A percentile compares a stretch with the other conserved stretches of the same genome.
phyloP scores from a whole-genome alignment of 2,888 invertebrate species.

The Steinernema scapterisci region DNA sequence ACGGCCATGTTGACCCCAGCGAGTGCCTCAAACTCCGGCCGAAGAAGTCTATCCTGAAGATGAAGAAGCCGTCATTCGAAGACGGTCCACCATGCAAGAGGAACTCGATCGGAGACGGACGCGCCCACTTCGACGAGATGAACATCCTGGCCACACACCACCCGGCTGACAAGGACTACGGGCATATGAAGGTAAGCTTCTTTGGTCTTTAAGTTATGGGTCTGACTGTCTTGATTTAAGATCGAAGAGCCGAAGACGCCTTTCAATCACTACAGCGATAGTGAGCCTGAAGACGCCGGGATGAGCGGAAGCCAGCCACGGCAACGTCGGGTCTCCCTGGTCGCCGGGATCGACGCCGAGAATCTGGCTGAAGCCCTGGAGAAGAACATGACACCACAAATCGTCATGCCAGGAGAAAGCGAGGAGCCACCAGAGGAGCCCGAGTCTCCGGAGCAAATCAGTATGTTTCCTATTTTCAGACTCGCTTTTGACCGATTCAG shows the following conservation, averaged over 20 bases:
- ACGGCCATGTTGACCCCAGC: constrained; percentile 56
- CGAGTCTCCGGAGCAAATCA: constrained; percentile 53
- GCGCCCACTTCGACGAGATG: constrained; percentile 80
- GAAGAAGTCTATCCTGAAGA: constrained; percentile 66
- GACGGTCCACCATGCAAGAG: constrained; percentile 36
- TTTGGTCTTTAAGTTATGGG: constrained; percentile 34
- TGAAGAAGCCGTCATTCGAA: constrained; percentile 55
- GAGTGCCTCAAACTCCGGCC: constrained; percentile 64
- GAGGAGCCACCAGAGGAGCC: constrained; percentile 54
- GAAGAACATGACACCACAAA: constrained; percentile 34
- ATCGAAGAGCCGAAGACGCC: constrained; percentile 94
- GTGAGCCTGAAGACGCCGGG: constrained; percentile 67
- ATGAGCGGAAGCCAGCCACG: constrained; percentile 33
- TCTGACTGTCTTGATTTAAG: constrained; percentile 43
- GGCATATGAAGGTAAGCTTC: constrained; percentile 84
- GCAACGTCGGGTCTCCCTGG: constrained; percentile 56
- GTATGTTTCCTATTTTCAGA: constrained; percentile 37
- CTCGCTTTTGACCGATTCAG: neutral
- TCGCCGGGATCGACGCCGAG: constrained; percentile 62
- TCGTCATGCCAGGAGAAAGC: constrained; percentile 41
- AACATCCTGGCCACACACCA: constrained; percentile 97
- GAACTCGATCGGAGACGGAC: constrained; percentile 50
- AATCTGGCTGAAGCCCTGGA: constrained; percentile 44
- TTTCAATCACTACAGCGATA: constrained; percentile 73
- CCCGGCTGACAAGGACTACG: constrained; percentile 97